phyloP scores from a whole-genome alignment of 2,113 vertebrate species.

The Hoplias malabaricus region DNA sequence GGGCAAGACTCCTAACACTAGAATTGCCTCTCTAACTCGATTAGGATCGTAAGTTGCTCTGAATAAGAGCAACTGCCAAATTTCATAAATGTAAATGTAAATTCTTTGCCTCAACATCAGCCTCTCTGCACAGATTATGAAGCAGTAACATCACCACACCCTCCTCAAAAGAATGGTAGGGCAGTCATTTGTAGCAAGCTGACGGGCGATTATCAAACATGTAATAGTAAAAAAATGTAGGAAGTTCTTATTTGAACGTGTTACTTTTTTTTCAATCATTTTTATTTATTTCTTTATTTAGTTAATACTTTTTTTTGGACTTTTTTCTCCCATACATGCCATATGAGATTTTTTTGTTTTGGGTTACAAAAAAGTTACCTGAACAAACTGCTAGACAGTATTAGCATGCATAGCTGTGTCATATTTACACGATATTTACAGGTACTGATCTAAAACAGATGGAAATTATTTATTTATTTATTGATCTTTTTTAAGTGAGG shows the following conservation, averaged over 20 bases:
- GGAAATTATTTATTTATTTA: constrained; percentile 75
- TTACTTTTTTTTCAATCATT: constrained; percentile 77
- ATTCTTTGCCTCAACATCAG: constrained; percentile 66
- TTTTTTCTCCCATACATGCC: constrained; percentile 82
- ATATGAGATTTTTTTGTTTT: constrained; percentile 76
- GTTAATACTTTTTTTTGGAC: constrained; percentile 64
- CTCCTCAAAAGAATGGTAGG: too few relatives aligned
- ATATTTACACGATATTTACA: constrained; percentile 98
- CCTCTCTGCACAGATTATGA: constrained; percentile 55
- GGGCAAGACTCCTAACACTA: too few relatives aligned
- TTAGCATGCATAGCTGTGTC: constrained; percentile 93
- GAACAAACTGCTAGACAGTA: constrained; percentile 93
- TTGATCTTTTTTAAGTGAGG: constrained; percentile 68
- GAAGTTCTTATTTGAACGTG: constrained; percentile 58
- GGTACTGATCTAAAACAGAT: constrained; percentile 72
- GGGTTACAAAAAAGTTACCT: constrained; percentile 98
- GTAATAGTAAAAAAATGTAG: constrained; percentile 68
- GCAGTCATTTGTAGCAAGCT: constrained; percentile 69
- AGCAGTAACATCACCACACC: constrained; percentile 67
- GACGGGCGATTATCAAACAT: constrained; percentile 72
- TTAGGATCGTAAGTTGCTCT: too few relatives aligned
- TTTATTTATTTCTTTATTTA: constrained; percentile 70
- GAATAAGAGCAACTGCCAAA: too few relatives aligned
- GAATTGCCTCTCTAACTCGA: too few relatives aligned
- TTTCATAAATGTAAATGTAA: too few relatives aligned